Evolutionary conservation across 2,888 invertebrate genomes (phyloP).

Genomic region (Ceriagrion tenellum): DNA sequence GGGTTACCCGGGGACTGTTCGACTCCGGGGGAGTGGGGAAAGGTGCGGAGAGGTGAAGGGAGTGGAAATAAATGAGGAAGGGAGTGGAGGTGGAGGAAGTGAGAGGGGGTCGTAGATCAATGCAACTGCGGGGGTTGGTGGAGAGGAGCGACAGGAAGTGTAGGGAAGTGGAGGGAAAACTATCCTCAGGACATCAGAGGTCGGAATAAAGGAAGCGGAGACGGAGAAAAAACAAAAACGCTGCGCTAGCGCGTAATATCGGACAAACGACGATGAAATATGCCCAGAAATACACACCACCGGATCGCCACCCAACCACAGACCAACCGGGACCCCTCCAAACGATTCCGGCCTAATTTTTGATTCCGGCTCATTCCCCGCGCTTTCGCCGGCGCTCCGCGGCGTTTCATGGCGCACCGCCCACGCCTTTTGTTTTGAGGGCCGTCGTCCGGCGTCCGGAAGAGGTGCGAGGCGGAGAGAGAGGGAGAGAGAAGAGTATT

Average conservation of each 20-base stretch:
- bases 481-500: neutral
- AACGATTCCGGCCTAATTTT: neutral
- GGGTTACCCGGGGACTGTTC: neutral
- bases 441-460: too few species aligned
- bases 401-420: too few species aligned
- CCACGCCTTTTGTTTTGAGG: too few species aligned
- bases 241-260: constrained; percentile 24
- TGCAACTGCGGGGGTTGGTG: neutral
- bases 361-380: neutral
- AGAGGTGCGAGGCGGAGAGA: neutral
- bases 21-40: neutral
- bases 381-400: neutral
- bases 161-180: neutral
- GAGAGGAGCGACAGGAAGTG: neutral
- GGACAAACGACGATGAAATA: constrained; percentile 8
- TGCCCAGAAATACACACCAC: too few species aligned
- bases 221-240: neutral
- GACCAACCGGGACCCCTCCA: neutral
- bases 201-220: neutral
- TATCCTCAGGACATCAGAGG: neutral
- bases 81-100: neutral
- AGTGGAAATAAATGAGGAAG: neutral
- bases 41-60: neutral
- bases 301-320: neutral
- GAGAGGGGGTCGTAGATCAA: constrained; percentile 32